phyloP scores from a whole-genome alignment of 1,140 invertebrate species.

The Trachymyrmex septentrionalis region DNA sequence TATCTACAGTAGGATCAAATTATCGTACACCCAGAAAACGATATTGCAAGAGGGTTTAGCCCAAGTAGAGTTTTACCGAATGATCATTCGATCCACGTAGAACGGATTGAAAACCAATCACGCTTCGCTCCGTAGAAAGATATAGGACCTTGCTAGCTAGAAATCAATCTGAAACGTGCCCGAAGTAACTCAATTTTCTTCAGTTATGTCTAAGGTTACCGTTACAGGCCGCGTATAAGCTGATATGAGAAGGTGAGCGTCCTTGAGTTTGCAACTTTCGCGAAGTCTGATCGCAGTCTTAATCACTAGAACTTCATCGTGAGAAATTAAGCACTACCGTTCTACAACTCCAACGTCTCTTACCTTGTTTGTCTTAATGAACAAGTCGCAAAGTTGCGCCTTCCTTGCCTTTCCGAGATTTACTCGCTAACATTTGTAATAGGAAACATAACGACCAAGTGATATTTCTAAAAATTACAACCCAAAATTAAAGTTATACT shows the following conservation, averaged over 20 bases:
- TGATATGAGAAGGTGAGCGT: constrained; percentile 49
- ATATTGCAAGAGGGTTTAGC: constrained; percentile 48
- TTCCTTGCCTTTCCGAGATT: constrained; percentile 48
- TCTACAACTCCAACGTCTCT: constrained; percentile 60
- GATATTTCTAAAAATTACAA: constrained; percentile 11
- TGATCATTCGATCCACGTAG: constrained; percentile 82
- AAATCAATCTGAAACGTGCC: constrained; percentile 82
- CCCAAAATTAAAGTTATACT: background rate
- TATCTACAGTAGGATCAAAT: constrained; percentile 65
- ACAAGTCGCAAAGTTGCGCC: constrained; percentile 49
- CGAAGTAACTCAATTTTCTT: constrained; percentile 79
- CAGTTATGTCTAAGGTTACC: constrained; percentile 61
- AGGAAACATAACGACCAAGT: background rate
- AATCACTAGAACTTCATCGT: constrained; percentile 53
- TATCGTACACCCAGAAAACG: constrained; percentile 61
- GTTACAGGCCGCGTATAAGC: constrained; percentile 10
- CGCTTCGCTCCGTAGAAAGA: constrained; percentile 73
- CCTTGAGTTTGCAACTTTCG: constrained; percentile 26
- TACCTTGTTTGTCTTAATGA: constrained; percentile 62
- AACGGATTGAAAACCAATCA: constrained; percentile 83
- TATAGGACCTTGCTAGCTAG: constrained; percentile 69
- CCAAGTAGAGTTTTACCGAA: constrained; percentile 16
- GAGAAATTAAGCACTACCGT: constrained; percentile 62
- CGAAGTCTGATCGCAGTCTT: constrained; percentile 46
- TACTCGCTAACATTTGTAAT: constrained; percentile 45